Evolutionary conservation across 2,797 vertebrate species (phyloP), one percentile per base, ranked within the genome.

Genomic region (Bovichtus variegatus): DNA sequence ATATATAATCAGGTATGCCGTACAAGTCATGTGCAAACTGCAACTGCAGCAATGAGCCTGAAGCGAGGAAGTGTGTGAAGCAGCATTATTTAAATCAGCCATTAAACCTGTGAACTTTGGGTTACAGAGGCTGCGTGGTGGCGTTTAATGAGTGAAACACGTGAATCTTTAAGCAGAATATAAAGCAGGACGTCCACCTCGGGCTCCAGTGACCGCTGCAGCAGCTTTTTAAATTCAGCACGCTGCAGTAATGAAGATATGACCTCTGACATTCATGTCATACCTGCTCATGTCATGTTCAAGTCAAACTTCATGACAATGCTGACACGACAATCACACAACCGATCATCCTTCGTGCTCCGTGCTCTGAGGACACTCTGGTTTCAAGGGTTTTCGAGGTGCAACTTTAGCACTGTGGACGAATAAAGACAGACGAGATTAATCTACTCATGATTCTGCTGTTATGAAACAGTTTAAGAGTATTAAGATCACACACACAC

Each of bases 381-480:
- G 65, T 74, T 70, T 86, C 27, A 78, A 83, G 73, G 62, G 36
- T 85, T 87, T n/a, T 70, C 1, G 15, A 86, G 88, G 72, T 55
- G 61, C 67, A 86, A 70, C 66, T 68, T 75, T 65, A n/a, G n/a
- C 67, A 68, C 46, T 55, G 47, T 21, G 36, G 66, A 74, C n/a
- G 58, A 88, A 82, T 78, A 70, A 82, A 88, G 78, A 85, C 59
- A 65, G 77, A 76, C 50, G 3, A 82, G 85, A 89, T 89, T 87
- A 82, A 89, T 88, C 71, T 77, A 49, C 46, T 78, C 80, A 75
- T 80, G 76, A 81, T 80, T 80, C 82, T 71, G 66, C 74, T 84
- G 80, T 91, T 87, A 86, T 88, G 83, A 91, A 92, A 92, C 82
- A 67, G 75, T 5, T 89, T 88, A 89, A 87, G 86, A 85, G 82